phyloP scores from a whole-genome alignment of 2,888 invertebrate genomes.

The Oxyteleia sp. region DNA sequence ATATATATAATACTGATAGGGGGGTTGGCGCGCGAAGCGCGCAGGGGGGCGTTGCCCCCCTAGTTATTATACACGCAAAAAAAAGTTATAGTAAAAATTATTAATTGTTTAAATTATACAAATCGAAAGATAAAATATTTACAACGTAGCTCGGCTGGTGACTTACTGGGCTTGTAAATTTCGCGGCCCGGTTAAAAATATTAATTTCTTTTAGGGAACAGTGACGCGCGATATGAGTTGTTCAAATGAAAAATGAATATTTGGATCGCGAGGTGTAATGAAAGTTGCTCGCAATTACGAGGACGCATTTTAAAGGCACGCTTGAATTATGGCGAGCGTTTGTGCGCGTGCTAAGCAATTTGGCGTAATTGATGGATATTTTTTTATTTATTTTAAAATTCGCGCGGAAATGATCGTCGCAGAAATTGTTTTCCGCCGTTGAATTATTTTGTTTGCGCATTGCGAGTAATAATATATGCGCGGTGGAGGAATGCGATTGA shows the following conservation, averaged over 20 bases:
- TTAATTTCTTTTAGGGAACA: constrained; percentile 43
- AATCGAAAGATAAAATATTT: too few relatives aligned
- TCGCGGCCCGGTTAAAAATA: constrained; percentile 25
- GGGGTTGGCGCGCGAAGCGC: too few relatives aligned
- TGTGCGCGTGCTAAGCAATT: constrained; percentile 30
- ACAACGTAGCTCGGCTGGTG: too few relatives aligned
- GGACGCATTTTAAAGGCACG: constrained; percentile 43
- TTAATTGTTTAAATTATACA: too few relatives aligned
- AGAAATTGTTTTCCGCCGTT: constrained; percentile 3
- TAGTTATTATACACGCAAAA: too few relatives aligned
- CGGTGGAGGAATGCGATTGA: too few relatives aligned
- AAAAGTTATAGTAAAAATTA: too few relatives aligned
- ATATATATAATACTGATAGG: too few relatives aligned
- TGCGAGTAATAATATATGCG: not conserved
- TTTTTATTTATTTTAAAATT: constrained; percentile 42
- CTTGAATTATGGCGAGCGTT: constrained; percentile 43
- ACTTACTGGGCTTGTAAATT: constrained; percentile 60
- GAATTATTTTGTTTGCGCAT: not conserved
- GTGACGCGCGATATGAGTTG: constrained; percentile 56
- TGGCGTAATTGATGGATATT: constrained; percentile 37
- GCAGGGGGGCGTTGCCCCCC: too few relatives aligned
- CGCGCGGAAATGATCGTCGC: not conserved
- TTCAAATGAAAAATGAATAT: constrained; percentile 64
- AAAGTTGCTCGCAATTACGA: constrained; percentile 61
- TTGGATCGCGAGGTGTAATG: constrained; percentile 52